Evolutionary conservation across 2,888 invertebrate genomes (phyloP).

Genomic region (Andrena flavipes): DNA sequence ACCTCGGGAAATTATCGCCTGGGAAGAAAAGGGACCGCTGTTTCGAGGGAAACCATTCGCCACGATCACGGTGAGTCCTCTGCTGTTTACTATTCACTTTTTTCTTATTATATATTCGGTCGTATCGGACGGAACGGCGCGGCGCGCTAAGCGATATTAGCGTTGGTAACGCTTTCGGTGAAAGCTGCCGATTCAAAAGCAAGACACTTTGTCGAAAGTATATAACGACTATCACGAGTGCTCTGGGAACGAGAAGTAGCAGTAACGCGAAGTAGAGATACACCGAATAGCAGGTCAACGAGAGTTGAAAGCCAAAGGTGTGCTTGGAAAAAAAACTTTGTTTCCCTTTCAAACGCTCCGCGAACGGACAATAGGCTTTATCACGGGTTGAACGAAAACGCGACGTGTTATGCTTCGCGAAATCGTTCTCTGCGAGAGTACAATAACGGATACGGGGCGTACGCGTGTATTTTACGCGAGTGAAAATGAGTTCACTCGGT

Average conservation of each 20-base stretch:
- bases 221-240: neutral
- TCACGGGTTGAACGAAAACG: no score
- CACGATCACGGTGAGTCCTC: constrained; percentile 25
- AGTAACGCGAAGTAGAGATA: neutral
- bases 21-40: neutral
- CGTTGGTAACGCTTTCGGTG: neutral
- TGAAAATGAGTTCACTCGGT: constrained; percentile 19
- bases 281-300: neutral
- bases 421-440: no score
- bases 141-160: neutral
- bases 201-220: neutral
- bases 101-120: neutral
- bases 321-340: neutral
- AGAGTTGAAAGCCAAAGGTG: neutral
- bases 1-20: constrained; percentile 9
- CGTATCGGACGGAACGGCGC: neutral
- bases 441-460: no score
- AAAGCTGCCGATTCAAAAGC: neutral
- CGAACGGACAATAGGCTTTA: no score
- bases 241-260: neutral
- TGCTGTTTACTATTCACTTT: neutral
- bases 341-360: no score
- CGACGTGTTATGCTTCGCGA: no score
- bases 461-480: neutral
- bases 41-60: neutral